phyloP scores from a whole-genome alignment of 2,113 vertebrate genomes.

The Thamnaconus septentrionalis region DNA sequence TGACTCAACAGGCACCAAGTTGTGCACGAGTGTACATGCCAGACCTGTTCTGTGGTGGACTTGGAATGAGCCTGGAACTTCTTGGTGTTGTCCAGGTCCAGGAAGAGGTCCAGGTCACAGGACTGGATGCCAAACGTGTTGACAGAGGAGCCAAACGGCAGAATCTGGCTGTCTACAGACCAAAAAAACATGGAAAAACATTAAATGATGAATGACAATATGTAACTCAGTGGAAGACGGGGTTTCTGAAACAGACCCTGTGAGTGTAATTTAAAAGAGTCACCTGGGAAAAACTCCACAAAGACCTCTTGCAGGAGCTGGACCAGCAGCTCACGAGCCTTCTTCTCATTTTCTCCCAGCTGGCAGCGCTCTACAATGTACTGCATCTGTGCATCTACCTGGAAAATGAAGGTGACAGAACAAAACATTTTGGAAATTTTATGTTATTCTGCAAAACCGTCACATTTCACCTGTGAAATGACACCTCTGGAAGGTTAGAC shows the following conservation, averaged over 20 bases:
- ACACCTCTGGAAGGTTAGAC: too few relatives aligned
- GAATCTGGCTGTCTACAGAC: constrained; percentile 80
- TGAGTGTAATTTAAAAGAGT: constrained; percentile 3
- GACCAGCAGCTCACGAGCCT: constrained; percentile 79
- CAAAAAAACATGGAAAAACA: background rate
- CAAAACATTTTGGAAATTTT: background rate
- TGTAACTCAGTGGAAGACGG: background rate
- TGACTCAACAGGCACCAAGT: background rate
- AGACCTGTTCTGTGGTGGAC: constrained; percentile 63
- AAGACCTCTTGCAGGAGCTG: constrained; percentile 88
- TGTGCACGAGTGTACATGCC: background rate
- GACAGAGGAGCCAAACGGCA: constrained; percentile 88
- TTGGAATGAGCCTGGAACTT: constrained; percentile 75
- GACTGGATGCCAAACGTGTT: constrained; percentile 87
- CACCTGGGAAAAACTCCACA: constrained; percentile 89
- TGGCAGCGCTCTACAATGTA: constrained; percentile 79
- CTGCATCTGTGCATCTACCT: constrained; percentile 85
- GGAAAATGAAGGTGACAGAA: background rate
- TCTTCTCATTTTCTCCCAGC: constrained; percentile 81
- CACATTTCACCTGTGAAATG: background rate
- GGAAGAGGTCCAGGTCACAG: constrained; percentile 89
- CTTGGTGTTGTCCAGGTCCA: constrained; percentile 86
- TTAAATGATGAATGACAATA: background rate
- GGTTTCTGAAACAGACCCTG: background rate
- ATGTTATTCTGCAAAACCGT: background rate